Evolutionary conservation across 2,888 invertebrate species (phyloP), one percentile per base, ranked within the genome.

Genomic region (Ctena decussata): DNA sequence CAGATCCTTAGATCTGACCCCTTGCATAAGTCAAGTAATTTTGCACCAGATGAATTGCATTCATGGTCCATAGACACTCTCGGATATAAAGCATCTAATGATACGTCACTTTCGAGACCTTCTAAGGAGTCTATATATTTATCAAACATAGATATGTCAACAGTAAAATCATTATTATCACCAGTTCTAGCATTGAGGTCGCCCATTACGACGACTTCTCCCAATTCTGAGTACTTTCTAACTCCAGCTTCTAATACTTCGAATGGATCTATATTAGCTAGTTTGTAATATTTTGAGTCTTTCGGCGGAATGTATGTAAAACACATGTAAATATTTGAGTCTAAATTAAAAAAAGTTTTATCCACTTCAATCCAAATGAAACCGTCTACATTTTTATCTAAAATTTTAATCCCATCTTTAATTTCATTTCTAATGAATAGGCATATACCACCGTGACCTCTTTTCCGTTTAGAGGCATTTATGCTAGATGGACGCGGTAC

Each of bases 341-440:
- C 41, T 11, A 76, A 41, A 41, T 12, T 24, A 41, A 57, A 76
- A 60, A 60, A 41, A 30, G 53, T 21, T 37, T 60, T 57, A 60
- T 46, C 32, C n/a, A 76, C n/a, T 60, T 76, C 30, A 32, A 76
- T 21, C 76, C 76, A 76, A 11, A 76, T 37, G n/a, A 53, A 27
- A 21, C 74, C 74, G 27, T 53, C 46, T 35, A 24, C 30, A 18
- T 27, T 32, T 49, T 8, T 46, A 46, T 49, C 74, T 49, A 44
- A 32, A 18, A 49, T 74, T 30, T 60, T 6, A 12, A 60, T 11
- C 6, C 60, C 60, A 8, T 60, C 18, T 24, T 6, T 8, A 12
- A 60, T 8, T 60, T 60, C 60, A 60, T 60, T 60, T 60, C 60
- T 6, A 11, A 60, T 21, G 11, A 60, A 21, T 21, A 60, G n/a